These are phyloP conservation scores for Crossoptilon crossoptilon DNA, from an alignment of 2,797 vertebrate species.

Conservation along the genomic window DNA sequence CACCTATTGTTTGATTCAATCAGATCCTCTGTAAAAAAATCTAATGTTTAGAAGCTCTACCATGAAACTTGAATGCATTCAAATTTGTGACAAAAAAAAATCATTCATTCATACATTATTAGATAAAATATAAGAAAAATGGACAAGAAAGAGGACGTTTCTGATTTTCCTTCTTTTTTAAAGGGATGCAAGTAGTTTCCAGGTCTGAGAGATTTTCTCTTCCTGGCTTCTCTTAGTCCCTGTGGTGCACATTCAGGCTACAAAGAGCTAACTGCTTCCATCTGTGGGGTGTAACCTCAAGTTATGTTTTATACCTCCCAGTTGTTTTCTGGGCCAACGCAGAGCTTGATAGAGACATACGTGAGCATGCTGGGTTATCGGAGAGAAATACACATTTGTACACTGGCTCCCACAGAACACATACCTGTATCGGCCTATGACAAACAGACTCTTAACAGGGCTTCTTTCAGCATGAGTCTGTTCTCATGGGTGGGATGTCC, in stretches of 20 bases:
- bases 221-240: constrained; percentile 19
- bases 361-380: background rate
- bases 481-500: background rate
- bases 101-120: background rate
- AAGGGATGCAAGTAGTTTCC: background rate
- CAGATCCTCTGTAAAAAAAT: background rate
- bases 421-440: background rate
- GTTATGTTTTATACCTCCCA: background rate
- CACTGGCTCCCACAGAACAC: background rate
- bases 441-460: background rate
- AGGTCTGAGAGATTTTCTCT: constrained; percentile 13
- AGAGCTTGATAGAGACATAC: background rate
- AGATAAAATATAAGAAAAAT: background rate
- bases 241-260: background rate
- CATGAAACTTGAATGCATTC: background rate
- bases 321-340: background rate
- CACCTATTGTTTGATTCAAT: background rate
- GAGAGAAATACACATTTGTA: fast-evolving
- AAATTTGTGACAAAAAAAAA: background rate
- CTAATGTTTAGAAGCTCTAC: background rate
- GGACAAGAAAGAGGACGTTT: background rate
- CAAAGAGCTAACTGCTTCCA: constrained; percentile 47
- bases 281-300: constrained; percentile 43
- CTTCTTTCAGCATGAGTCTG: background rate
- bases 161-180: background rate